Percentiles rank a stretch among this genome's conserved stretches.
These are phyloP conservation scores for Xanthia icteritia DNA, from an alignment of 2,888 invertebrate species.

Conservation along the genomic window DNA sequence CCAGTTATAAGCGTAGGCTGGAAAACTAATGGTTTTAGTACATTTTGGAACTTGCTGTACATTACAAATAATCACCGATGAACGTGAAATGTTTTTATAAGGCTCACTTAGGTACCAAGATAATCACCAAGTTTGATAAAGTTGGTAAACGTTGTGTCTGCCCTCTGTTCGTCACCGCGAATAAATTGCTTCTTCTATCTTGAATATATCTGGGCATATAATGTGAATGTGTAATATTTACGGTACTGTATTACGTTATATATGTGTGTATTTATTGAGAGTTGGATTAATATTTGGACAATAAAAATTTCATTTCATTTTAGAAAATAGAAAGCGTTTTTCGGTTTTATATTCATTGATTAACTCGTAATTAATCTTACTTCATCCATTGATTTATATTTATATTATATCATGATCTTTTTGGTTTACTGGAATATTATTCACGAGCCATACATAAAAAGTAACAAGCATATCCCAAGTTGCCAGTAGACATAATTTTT, in stretches of 20 bases:
- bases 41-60: conserved; percentile 9
- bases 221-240: not conserved
- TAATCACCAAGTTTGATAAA: conserved; percentile 12
- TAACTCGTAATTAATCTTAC: not conserved
- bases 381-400: not conserved
- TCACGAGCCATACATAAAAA: conserved; percentile 23
- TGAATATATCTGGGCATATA: not conserved
- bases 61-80: conserved; percentile 39
- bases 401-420: not conserved
- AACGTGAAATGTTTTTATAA: conserved; percentile 7
- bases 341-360: not conserved
- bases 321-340: too few species aligned
- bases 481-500: conserved; percentile 53
- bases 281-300: not conserved
- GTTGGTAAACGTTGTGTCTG: not conserved
- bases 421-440: not conserved
- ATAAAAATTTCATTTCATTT: not conserved
- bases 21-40: conserved; percentile 41
- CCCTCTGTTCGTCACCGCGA: not conserved
- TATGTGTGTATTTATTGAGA: not conserved
- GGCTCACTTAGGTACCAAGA: not conserved
- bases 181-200: conserved; percentile 5
- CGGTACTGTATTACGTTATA: not conserved
- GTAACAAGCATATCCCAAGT: conserved; percentile 40
- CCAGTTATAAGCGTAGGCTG: conserved; percentile 14